phyloP scores from a whole-genome alignment of 92 coral and sea anemone species.

The Micromussa lordhowensis region DNA sequence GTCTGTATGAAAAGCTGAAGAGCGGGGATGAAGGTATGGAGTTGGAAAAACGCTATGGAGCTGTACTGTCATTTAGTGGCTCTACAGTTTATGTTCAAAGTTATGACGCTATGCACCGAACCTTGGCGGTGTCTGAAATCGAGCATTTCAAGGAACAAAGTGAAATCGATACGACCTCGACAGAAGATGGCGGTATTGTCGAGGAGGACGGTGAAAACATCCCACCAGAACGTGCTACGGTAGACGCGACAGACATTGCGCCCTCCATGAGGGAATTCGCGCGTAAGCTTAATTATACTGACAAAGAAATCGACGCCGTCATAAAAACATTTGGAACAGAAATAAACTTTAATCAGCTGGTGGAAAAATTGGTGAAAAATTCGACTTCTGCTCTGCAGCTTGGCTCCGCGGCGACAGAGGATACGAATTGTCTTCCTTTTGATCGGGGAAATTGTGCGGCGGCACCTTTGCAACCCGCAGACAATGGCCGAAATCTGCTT shows the following conservation, averaged over 20 bases:
- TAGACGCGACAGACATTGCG: constrained; percentile 28
- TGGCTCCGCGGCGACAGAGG: constrained; percentile 26
- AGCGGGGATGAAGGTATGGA: constrained; percentile 15
- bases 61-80: constrained; percentile 38
- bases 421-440: constrained; percentile 20
- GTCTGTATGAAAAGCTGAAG: constrained; percentile 27
- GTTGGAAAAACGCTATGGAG: constrained; percentile 17
- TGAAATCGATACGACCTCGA: background rate
- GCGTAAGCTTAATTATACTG: constrained; percentile 82
- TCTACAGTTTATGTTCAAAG: constrained; percentile 25
- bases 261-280: constrained; percentile 85
- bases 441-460: constrained; percentile 25
- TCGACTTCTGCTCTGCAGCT: constrained; percentile 62
- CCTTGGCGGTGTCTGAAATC: constrained; percentile 21
- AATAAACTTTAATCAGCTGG: constrained; percentile 78
- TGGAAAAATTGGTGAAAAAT: constrained; percentile 81
- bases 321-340: constrained; percentile 85
- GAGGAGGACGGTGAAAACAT: constrained; percentile 40
- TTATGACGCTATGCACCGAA: background rate
- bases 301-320: constrained; percentile 76
- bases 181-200: constrained; percentile 20
- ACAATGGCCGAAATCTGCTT: background rate
- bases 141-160: constrained; percentile 5
- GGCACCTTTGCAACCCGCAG: background rate
- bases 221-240: constrained; percentile 8